phyloP scores from a whole-genome alignment of 2,113 vertebrate species.

The Aix galericulata region DNA sequence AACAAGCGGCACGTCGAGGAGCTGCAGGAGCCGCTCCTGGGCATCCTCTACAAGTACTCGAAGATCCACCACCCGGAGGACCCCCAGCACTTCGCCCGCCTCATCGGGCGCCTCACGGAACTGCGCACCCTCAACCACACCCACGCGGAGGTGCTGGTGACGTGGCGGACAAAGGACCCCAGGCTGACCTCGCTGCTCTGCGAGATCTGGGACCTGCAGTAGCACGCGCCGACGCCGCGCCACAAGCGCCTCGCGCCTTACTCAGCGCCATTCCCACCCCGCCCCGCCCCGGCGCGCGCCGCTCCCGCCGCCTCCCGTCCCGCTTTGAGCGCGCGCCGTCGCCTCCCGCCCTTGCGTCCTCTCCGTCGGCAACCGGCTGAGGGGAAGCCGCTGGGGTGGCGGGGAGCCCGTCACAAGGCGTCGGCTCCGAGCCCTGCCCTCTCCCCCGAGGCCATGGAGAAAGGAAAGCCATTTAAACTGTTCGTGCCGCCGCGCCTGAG shows the following conservation, averaged over 20 bases:
- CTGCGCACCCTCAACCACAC: conserved; percentile 88
- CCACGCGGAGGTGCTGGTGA: conserved; percentile 84
- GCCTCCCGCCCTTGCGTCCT: neutral
- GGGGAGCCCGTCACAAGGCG: neutral
- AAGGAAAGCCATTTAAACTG: neutral
- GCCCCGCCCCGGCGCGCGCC: neutral
- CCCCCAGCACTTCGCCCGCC: conserved; percentile 85
- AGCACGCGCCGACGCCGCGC: neutral
- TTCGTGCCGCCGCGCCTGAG: conserved; percentile 62
- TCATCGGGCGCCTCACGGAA: conserved; percentile 88
- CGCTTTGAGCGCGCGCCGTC: neutral
- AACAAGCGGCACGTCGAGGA: conserved; percentile 86
- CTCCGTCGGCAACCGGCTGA: neutral
- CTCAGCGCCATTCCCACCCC: too few relatives aligned
- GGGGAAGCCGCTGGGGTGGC: too few relatives aligned
- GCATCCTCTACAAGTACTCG: conserved; percentile 86
- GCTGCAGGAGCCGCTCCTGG: conserved; percentile 89
- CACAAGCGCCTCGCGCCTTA: accelerated
- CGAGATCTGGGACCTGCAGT: conserved; percentile 75
- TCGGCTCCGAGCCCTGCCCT: accelerated
- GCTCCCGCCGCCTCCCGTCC: neutral
- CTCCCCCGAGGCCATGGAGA: neutral
- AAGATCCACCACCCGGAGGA: conserved; percentile 80
- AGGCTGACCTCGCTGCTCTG: conserved; percentile 57
- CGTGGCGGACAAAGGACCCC: conserved; percentile 64